phyloP scores from a whole-genome alignment of 2,797 vertebrate genomes.

The Jordanella pulchra region DNA sequence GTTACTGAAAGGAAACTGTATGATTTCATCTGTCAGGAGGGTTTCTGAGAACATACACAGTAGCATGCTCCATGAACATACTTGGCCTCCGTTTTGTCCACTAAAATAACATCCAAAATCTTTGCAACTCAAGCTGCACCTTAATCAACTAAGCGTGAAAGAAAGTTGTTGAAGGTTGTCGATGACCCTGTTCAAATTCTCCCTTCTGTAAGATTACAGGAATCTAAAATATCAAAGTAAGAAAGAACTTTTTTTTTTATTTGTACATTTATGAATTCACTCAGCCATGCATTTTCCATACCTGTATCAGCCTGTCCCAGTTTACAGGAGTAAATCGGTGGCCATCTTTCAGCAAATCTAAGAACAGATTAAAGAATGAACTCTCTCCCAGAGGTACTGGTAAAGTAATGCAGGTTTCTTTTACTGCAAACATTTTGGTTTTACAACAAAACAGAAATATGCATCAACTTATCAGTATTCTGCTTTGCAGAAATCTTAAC shows the following conservation, averaged over 20 bases:
- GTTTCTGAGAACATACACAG: slow-evolving; percentile 2
- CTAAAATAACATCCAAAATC: slow-evolving; percentile 6
- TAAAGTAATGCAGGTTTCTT: background rate
- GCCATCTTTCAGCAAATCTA: background rate
- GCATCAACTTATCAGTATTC: background rate
- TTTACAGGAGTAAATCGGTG: background rate
- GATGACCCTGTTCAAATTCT: background rate
- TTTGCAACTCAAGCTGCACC: slow-evolving; percentile 7
- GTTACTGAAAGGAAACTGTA: background rate
- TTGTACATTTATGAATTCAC: background rate
- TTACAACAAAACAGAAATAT: background rate
- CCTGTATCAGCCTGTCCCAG: background rate
- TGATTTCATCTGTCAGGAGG: background rate
- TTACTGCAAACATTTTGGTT: background rate
- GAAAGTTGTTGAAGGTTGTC: slow-evolving; percentile 13
- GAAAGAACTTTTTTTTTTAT: background rate
- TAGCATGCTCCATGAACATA: slow-evolving; percentile 4
- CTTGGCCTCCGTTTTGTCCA: slow-evolving; percentile 20
- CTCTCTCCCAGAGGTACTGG: background rate
- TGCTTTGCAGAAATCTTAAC: background rate
- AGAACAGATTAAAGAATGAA: background rate
- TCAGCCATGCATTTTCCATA: background rate
- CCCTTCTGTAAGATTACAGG: background rate
- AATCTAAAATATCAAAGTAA: slow-evolving; percentile 28
- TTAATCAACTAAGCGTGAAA: slow-evolving; percentile 23